Evolutionary conservation across 2,797 vertebrate species (phyloP), one percentile per base, ranked within the genome.

Genomic region (Artibeus lituratus): DNA sequence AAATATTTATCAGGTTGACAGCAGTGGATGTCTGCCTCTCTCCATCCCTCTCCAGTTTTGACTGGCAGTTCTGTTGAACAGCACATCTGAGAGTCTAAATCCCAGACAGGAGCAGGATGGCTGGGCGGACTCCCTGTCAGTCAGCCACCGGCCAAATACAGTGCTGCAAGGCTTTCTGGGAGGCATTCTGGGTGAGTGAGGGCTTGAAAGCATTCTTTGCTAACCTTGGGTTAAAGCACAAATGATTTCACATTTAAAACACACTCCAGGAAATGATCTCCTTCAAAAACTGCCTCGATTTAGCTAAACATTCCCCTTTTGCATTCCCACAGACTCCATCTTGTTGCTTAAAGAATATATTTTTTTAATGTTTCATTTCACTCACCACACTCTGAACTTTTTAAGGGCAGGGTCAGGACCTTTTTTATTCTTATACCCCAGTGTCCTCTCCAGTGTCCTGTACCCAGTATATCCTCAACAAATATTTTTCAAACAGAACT

Each of bases 181-280:
- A 55, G 9, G 39, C 18, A 65, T 65, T 65, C 5, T n/a, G 21
- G 51, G 59, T 65, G 29, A 32, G 29, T 65, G 59, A 65, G 29
- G 26, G 62, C 39, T 87, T 16, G 22, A 87, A 86, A 76, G 57
- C 18, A 82, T 91, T 90, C 59, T 77, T 42, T 81, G 32, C 21
- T 47, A 93, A 82, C 70, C 32, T 84, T 82, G 32, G 76, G 65
- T 53, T 84, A 84, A 91, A 78, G 83, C 29, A 22, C 42, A 77
- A 39, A 19, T 35, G 57, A 59, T 93, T 95, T 76, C 55, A 22
- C 26, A 88, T 83, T 82, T 92, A 87, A 89, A 94, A 95, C 86
- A 53, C n/a, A 92, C 8, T 47, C 19, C 69, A 83, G 57, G 49
- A 69, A 90, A 74, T 91, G 0, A 3, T 77, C n/a, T 82, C n/a